Evolutionary conservation across 2,888 invertebrate species (phyloP).

Genomic region (Aporophyla nigra): DNA sequence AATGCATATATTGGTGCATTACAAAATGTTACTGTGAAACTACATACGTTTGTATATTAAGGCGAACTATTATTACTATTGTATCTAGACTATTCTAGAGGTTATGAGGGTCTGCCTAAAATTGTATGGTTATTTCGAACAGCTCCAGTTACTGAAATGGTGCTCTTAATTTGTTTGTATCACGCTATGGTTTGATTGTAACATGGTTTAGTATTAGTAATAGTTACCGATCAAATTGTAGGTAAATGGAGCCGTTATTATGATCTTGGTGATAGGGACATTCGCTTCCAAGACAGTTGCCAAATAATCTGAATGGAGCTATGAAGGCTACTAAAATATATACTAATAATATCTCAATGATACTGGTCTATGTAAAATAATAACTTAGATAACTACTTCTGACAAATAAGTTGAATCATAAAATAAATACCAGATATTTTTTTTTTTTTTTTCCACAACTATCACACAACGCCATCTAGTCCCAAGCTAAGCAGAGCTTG

Average conservation of each 20-base stretch:
- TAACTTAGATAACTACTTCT: not conserved
- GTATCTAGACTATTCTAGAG: conserved; percentile 34
- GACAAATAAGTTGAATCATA: conserved; percentile 14
- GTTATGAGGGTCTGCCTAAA: conserved; percentile 25
- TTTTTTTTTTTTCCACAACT: too few species aligned
- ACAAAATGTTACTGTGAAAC: conserved; percentile 45
- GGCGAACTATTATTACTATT: conserved; percentile 39
- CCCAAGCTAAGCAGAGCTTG: too few species aligned
- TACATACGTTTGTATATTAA: conserved; percentile 16
- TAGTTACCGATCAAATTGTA: not conserved
- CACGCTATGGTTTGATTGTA: conserved; percentile 10
- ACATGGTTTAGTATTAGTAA: not conserved
- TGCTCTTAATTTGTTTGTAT: not conserved
- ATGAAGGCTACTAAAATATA: too few species aligned
- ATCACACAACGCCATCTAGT: too few species aligned
- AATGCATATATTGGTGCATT: conserved; percentile 42
- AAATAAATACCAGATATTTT: conserved; percentile 11
- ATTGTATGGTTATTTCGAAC: conserved; percentile 7
- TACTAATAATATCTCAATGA: not conserved
- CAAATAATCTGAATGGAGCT: not conserved
- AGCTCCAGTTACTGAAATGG: conserved; percentile 4
- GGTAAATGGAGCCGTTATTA: not conserved
- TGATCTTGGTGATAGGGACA: not conserved
- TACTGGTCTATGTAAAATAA: not conserved
- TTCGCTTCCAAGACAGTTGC: not conserved